Base-by-base conservation (phyloP, 2,113 vertebrate genomes). In the Pachyramphus minor region DNA sequence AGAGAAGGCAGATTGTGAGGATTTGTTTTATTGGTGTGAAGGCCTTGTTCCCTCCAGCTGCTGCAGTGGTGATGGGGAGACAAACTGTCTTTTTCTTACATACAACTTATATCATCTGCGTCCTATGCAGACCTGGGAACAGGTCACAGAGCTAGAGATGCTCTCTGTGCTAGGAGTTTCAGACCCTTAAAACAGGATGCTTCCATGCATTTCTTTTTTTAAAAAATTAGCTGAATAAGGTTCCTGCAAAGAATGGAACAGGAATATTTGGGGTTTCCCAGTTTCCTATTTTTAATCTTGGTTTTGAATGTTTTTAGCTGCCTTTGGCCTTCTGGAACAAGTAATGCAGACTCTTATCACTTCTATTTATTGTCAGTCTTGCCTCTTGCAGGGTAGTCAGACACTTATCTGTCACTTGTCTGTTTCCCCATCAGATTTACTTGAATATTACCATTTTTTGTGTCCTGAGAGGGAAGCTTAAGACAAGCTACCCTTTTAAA, bases 31-130 rank as follows among this genome's bases (percentile, higher is more conserved):
- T 31, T 42, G 44, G 10, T 59, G 15, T 21, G 11, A 39, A 58
- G 39, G 15, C 42, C 27, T 62, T 1, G 0, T 60, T 87, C 67
- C 47, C 39, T 4, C 1, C 2, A 1, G 60, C 35, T 4, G 6
- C 45, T 42, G 63, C n/a, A 49, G 35, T 8, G 64, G 18, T 59
- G 64, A 13, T 4, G 35, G 18, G n/a, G 37, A 62, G 33, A 33
- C 15, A 77, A 53, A 33, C 41, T 79, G 25, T 19, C 14, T 42
- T 47, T 63, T 84, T 20, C 44, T 35, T 7, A 1, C 2, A 21
- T 20, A 18, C 23, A 22, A 4, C 31, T 50, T 68, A 12, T 23
- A 1, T 58, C 3, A 13, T 5, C 37, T 7, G 5, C 44, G 28
- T 28, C 35, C 42, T 37, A 1, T 5, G 12, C 20, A 14, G 45